Conservation (phyloP, 1,140 invertebrate genomes). For the Magallana gigas region DNA sequence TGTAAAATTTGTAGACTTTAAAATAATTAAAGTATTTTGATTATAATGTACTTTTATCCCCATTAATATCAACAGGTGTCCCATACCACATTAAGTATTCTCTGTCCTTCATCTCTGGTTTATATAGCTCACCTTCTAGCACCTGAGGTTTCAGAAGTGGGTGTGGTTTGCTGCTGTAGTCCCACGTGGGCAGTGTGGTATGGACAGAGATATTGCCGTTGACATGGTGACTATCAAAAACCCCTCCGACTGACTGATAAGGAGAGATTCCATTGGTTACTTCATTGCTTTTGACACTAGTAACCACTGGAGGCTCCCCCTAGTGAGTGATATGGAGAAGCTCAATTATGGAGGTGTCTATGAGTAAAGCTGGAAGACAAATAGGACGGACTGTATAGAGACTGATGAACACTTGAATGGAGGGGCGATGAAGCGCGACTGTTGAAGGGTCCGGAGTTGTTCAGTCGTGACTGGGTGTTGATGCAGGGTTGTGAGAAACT, state of each 20-base stretch:
- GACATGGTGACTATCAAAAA: too few relatives aligned
- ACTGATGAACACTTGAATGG: not conserved
- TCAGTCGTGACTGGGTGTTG: not conserved
- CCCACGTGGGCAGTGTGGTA: too few relatives aligned
- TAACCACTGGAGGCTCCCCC: not conserved
- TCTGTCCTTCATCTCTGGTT: not conserved
- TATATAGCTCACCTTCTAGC: too few relatives aligned
- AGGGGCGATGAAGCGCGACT: constrained; percentile 3
- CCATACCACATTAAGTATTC: not conserved
- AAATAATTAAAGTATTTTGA: too few relatives aligned
- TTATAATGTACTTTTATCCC: too few relatives aligned
- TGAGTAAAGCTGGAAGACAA: constrained; percentile 22
- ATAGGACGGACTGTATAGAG: constrained; percentile 13
- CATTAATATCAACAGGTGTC: too few relatives aligned
- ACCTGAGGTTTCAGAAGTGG: too few relatives aligned
- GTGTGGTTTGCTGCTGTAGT: too few relatives aligned
- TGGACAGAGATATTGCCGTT: too few relatives aligned
- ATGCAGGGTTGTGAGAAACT: constrained; percentile 58
- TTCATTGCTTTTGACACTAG: not conserved
- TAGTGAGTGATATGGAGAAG: constrained; percentile 32
- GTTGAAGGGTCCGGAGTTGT: constrained; percentile 40
- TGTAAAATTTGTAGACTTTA: too few relatives aligned
- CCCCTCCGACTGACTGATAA: too few relatives aligned
- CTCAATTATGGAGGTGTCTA: constrained; percentile 27
- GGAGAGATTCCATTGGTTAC: too few relatives aligned